A percentile compares a stretch with the other conserved stretches of the same genome.
Conservation (phyloP, 2,113 vertebrate genomes). For the Camelus bactrianus region DNA sequence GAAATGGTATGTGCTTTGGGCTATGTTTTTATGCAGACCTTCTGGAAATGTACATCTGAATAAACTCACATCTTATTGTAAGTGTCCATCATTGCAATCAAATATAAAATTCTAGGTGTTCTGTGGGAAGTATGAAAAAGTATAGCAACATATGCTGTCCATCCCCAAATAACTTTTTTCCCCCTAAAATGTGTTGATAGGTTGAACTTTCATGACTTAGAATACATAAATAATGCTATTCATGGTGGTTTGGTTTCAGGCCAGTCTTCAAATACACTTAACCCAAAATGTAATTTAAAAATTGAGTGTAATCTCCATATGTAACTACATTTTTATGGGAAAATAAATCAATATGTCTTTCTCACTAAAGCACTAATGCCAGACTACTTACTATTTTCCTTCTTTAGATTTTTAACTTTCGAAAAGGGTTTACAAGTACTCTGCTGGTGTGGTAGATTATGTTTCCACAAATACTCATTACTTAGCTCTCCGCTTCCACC, state of each 20-base stretch:
- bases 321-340: constrained; percentile 72
- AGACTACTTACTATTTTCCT: not conserved
- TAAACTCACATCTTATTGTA: constrained; percentile 32
- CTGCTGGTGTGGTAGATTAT: not conserved
- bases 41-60: not conserved
- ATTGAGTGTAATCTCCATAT: constrained; percentile 78
- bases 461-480: not conserved
- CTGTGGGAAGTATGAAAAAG: constrained; percentile 35
- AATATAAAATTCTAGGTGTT: constrained; percentile 57
- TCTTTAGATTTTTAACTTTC: constrained; percentile 42
- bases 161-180: not conserved
- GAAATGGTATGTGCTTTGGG: not conserved
- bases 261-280: constrained; percentile 78
- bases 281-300: constrained; percentile 74
- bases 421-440: not conserved
- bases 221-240: constrained; percentile 70
- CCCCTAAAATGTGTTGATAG: constrained; percentile 18
- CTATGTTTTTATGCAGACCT: not conserved
- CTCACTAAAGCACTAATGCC: constrained; percentile 25
- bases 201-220: constrained; percentile 70
- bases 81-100: constrained; percentile 22
- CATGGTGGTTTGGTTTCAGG: constrained; percentile 74
- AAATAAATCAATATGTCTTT: constrained; percentile 68
- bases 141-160: not conserved
- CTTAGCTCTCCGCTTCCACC: accelerated